Evolutionary conservation across 2,113 vertebrate genomes (phyloP).

Genomic region (Pavo muticus): DNA sequence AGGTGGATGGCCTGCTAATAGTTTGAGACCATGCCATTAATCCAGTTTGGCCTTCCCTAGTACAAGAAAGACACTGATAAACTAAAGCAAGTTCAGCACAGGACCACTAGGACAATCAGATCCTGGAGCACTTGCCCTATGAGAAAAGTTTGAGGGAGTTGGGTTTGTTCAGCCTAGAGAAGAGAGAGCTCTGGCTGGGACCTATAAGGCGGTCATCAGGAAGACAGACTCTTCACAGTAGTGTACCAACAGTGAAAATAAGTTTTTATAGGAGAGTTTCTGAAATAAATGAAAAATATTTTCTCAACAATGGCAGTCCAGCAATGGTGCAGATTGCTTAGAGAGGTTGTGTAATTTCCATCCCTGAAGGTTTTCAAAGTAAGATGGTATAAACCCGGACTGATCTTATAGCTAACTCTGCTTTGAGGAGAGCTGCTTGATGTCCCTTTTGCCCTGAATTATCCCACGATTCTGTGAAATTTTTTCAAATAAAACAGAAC

Average conservation of each 20-base stretch:
- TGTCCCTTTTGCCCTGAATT: background rate
- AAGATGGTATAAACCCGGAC: background rate
- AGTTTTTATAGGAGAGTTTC: background rate
- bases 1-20: background rate
- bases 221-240: background rate
- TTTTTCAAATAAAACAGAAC: background rate
- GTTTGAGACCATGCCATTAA: background rate
- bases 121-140: background rate
- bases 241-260: background rate
- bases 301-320: background rate
- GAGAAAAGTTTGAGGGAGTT: background rate
- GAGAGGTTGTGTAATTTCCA: rapidly evolving
- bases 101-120: background rate
- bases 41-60: background rate
- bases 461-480: background rate
- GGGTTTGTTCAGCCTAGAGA: background rate
- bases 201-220: background rate
- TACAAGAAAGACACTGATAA: background rate
- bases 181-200: background rate
- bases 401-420: background rate
- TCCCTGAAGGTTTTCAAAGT: background rate
- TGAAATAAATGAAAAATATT: background rate
- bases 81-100: background rate
- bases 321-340: background rate
- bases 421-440: background rate